Evolutionary conservation across 2,113 vertebrate genomes (phyloP), one percentile per base, ranked within the genome.

Genomic region (Butastur rufipennis): DNA sequence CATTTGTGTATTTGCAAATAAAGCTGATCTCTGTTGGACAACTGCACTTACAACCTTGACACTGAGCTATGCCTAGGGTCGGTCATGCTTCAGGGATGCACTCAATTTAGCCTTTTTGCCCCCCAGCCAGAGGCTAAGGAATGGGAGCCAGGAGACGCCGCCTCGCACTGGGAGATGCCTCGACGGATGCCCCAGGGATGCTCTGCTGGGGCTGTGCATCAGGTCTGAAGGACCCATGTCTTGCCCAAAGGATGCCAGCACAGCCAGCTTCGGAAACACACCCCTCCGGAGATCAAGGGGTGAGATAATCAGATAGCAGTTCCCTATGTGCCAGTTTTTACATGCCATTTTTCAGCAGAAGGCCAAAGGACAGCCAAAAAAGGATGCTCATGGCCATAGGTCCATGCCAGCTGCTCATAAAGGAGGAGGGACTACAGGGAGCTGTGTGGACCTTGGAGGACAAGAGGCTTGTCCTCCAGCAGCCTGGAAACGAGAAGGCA

Each of bases 201-300:
- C 53, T 70, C 48, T 68, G 31, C 43, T 1, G 10, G 32, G 38
- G 19, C 13, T 1, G 1, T 20, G n/a, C 38, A 52, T 38, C 34
- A 68, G 23, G 43, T n/a, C 71, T 7, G 7, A 62, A 78, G 42
- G 22, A 81, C 19, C 23, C 9, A 5, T 15, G 3, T 19, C 53
- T 73, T 65, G 21, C 40, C 47, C 34, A 74, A 42, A 58, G 82
- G 53, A 74, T 25, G 17, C 27, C 55, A 73, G 36, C 1, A 0
- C 16, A 89, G 36, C n/a, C 59, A 66, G 27, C 13, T 5, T 1
- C 66, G 53, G 22, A 61, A 77, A 70, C 0, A 5, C 22, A 34
- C 1, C 13, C 56, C 10, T 56, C 23, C 1, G 1, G 59, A 77
- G 42, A 52, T 5, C 1, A 9, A 45, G 47, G 10, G 26, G 32